phyloP scores from a whole-genome alignment of 2,113 vertebrate genomes.

The Siphamia tubifer region DNA sequence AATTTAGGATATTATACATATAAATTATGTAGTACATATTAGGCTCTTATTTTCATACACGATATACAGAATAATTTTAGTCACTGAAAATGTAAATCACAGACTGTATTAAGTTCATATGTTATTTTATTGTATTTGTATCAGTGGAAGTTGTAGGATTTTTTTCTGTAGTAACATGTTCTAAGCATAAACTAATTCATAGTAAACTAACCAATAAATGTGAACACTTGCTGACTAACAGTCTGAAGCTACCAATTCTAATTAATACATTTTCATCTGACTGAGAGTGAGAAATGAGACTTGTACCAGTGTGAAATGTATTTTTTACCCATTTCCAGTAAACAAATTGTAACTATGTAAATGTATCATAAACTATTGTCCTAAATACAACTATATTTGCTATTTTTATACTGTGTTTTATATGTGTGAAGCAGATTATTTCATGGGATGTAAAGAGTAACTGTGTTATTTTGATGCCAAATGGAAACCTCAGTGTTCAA shows the following conservation, averaged over 20 bases:
- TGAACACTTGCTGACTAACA: slow-evolving; percentile 24
- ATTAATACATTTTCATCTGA: background rate
- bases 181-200: background rate
- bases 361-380: slow-evolving; percentile 10
- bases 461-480: background rate
- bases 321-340: background rate
- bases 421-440: slow-evolving; percentile 3
- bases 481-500: slow-evolving; percentile 21
- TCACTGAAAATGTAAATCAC: too few species aligned
- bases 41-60: too few species aligned
- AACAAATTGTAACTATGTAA: background rate
- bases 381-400: slow-evolving; percentile 6
- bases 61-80: too few species aligned
- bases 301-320: slow-evolving; percentile 27
- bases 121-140: background rate
- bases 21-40: too few species aligned
- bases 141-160: background rate
- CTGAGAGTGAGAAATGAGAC: background rate
- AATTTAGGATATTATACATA: too few species aligned
- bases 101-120: too few species aligned
- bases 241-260: background rate
- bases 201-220: slow-evolving; percentile 13
- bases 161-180: background rate
- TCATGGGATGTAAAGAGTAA: background rate
- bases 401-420: slow-evolving; percentile 40